A percentile compares a stretch with the other conserved stretches of the same genome.
Evolutionary conservation across 2,888 invertebrate species (phyloP).

Genomic region (Ceratothoa steindachneri): DNA sequence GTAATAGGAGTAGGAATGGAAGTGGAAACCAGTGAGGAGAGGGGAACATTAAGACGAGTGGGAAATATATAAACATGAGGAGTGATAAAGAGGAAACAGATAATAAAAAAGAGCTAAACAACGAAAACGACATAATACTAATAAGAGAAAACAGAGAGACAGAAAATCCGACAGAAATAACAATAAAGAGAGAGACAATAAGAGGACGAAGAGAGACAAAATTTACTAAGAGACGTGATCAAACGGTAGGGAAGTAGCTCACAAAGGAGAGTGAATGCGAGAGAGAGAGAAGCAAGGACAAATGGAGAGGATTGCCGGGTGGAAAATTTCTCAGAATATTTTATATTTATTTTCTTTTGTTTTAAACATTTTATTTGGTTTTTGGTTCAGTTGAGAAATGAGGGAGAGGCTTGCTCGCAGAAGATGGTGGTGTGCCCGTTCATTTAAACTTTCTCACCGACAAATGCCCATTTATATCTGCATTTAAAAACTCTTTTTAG

Average conservation of each 20-base stretch:
- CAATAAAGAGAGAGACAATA: not conserved
- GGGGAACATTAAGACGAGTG: too few species aligned
- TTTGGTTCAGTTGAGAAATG: not conserved
- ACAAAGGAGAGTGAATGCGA: not conserved
- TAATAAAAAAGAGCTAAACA: too few species aligned
- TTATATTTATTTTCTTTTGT: not conserved
- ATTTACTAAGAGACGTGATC: not conserved
- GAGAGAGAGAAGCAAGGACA: not conserved
- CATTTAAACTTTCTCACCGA: too few species aligned
- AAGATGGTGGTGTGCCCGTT: too few species aligned
- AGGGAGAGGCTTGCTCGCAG: too few species aligned
- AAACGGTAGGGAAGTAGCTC: too few species aligned
- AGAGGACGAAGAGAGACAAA: not conserved
- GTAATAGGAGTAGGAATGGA: too few species aligned
- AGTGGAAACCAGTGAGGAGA: too few species aligned
- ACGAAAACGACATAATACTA: not conserved
- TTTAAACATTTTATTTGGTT: not conserved
- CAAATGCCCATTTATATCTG: too few species aligned
- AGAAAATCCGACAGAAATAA: not conserved
- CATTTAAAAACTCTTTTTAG: too few species aligned
- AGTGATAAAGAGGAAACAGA: too few species aligned
- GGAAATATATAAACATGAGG: too few species aligned
- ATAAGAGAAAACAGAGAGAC: not conserved
- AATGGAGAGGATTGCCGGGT: not conserved
- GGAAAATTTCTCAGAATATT: not conserved